phyloP scores from a whole-genome alignment of 2,888 invertebrate genomes.

The Tinea pellionella region DNA sequence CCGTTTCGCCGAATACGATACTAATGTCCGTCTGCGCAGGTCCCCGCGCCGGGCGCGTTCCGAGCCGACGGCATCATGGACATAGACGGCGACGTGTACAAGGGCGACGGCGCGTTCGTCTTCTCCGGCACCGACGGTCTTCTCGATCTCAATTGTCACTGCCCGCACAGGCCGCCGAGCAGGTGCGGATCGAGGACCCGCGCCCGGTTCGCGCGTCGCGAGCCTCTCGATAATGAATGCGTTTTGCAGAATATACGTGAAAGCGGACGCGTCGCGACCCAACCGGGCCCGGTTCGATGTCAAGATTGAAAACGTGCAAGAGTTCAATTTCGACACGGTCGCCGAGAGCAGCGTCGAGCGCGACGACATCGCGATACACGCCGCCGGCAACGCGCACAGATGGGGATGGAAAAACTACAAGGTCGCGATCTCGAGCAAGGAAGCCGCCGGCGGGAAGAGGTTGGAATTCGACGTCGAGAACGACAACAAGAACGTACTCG shows the following conservation, averaged over 20 bases:
- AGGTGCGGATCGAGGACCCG: constrained; percentile 50
- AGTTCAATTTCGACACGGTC: constrained; percentile 63
- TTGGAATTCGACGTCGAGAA: constrained; percentile 74
- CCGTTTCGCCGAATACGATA: no score
- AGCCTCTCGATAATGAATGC: no score
- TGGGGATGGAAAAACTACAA: constrained; percentile 74
- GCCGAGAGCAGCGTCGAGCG: constrained; percentile 69
- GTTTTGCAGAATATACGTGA: constrained; percentile 43
- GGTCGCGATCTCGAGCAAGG: constrained; percentile 73
- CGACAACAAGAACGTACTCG: constrained; percentile 73
- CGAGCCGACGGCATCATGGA: constrained; percentile 45
- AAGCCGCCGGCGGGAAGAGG: constrained; percentile 69
- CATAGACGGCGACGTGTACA: constrained; percentile 71
- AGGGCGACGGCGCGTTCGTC: constrained; percentile 61
- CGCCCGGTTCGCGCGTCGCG: no score
- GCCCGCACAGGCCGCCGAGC: constrained; percentile 51
- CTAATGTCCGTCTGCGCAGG: constrained; percentile 25
- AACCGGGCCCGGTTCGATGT: constrained; percentile 70
- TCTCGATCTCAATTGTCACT: constrained; percentile 64
- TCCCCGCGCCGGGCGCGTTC: constrained; percentile 46
- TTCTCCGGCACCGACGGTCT: constrained; percentile 65
- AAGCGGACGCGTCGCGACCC: constrained; percentile 55
- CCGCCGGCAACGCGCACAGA: constrained; percentile 72
- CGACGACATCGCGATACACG: constrained; percentile 74
- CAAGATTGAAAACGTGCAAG: constrained; percentile 61